These are phyloP conservation scores for Platysternon megacephalum DNA, from an alignment of 2,113 vertebrate species.

Conservation along the genomic window DNA sequence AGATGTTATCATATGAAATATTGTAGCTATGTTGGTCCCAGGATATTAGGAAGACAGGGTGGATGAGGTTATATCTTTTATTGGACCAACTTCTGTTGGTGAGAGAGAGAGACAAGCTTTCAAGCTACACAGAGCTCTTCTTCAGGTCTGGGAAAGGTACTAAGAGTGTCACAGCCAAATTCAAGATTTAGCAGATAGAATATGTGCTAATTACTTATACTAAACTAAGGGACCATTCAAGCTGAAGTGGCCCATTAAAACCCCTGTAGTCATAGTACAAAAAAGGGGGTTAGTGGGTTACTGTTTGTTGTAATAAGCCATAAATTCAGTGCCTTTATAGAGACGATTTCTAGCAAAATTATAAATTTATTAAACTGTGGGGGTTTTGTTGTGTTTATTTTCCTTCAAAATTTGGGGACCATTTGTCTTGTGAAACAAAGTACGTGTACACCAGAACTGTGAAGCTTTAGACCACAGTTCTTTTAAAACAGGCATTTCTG, in stretches of 20 bases:
- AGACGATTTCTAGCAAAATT: background rate
- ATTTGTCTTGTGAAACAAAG: background rate
- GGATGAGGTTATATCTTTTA: background rate
- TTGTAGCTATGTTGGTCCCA: background rate
- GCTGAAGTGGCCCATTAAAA: background rate
- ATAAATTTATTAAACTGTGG: background rate
- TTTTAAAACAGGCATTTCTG: background rate
- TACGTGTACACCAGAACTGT: background rate
- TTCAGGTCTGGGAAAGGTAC: no score
- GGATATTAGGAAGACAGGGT: background rate
- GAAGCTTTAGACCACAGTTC: background rate
- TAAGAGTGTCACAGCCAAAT: no score
- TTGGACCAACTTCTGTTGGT: background rate
- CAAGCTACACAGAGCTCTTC: no score
- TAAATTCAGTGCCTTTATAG: background rate
- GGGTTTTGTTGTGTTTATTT: slow-evolving; percentile 6
- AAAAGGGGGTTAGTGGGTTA: background rate
- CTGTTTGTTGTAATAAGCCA: background rate
- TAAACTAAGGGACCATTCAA: background rate
- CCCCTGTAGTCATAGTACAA: background rate
- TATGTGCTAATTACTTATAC: no score
- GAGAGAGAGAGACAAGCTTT: no score
- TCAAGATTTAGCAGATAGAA: no score
- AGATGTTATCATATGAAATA: slow-evolving; percentile 19
- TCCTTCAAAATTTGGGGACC: slow-evolving; percentile 12